These are phyloP conservation scores for Buathra laborator DNA, from an alignment of 2,888 invertebrate species.

Conservation along the genomic window DNA sequence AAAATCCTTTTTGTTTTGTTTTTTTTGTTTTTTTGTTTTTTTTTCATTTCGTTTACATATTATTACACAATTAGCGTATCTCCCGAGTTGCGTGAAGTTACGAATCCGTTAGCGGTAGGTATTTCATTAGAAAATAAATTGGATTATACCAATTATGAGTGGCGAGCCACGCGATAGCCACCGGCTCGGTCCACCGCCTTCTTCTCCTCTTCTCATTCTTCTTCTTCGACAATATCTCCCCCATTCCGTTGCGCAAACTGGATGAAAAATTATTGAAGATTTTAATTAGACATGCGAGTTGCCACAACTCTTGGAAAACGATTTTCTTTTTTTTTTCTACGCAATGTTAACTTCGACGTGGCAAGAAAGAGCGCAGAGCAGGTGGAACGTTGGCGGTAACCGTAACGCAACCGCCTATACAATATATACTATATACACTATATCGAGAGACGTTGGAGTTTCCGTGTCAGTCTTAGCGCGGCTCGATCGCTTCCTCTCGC, in stretches of 20 bases:
- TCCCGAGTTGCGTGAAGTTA: constrained; percentile 30
- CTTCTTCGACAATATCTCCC: neutral
- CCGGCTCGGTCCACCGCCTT: constrained; percentile 39
- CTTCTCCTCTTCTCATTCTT: neutral
- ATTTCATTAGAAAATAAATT: constrained; percentile 57
- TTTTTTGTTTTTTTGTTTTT: neutral
- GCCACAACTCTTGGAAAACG: neutral
- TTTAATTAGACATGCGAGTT: constrained; percentile 50
- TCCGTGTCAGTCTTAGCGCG: constrained; percentile 48
- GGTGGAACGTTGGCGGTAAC: constrained; percentile 59
- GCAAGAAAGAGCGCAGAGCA: constrained; percentile 33
- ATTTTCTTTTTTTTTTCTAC: neutral
- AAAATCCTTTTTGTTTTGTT: neutral
- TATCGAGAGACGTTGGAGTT: constrained; percentile 45
- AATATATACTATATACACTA: no score
- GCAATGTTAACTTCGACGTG: neutral
- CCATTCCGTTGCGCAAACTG: constrained; percentile 9
- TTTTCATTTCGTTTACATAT: neutral
- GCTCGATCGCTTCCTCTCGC: constrained; percentile 31
- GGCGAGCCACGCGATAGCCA: constrained; percentile 53
- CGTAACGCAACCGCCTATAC: constrained; percentile 43
- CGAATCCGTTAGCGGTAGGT: constrained; percentile 53
- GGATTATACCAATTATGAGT: constrained; percentile 43
- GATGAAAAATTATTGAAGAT: constrained; percentile 42
- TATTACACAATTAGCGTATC: constrained; percentile 2